A percentile compares a stretch with the other conserved stretches of the same genome.
Evolutionary conservation across 2,797 vertebrate species (phyloP).

Genomic region (Channa striata): DNA sequence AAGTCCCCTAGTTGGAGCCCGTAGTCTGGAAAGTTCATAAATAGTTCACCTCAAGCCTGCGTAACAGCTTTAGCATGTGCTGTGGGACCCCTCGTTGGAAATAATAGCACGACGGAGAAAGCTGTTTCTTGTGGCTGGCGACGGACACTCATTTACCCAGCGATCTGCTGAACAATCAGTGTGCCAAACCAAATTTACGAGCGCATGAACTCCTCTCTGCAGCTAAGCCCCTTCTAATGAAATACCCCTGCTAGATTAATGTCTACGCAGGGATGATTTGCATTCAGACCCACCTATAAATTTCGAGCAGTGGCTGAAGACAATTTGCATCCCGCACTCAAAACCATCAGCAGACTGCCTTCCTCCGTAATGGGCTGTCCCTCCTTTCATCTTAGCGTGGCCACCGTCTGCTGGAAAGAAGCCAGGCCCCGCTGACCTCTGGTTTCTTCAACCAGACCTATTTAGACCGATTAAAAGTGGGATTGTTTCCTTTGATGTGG

Average conservation of each 20-base stretch:
- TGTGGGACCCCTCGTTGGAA: conserved; percentile 58
- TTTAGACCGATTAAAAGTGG: conserved; percentile 43
- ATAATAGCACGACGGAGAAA: conserved; percentile 68
- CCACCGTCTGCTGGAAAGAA: conserved; percentile 21
- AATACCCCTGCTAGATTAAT: conserved; percentile 79
- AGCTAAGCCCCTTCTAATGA: conserved; percentile 76
- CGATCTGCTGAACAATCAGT: conserved; percentile 83
- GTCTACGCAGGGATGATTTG: conserved; percentile 78
- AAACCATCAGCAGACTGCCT: conserved; percentile 55
- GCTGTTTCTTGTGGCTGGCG: conserved; percentile 63
- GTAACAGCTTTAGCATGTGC: conserved; percentile 67
- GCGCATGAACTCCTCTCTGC: conserved; percentile 60
- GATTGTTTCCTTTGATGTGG: conserved; percentile 62
- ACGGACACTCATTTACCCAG: conserved; percentile 68
- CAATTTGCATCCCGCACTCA: conserved; percentile 63
- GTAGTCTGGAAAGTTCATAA: conserved; percentile 60
- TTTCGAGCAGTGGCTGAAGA: conserved; percentile 68
- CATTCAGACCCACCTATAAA: conserved; percentile 75
- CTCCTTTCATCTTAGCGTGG: conserved; percentile 15
- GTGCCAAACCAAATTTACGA: conserved; percentile 79
- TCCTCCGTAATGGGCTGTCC: conserved; percentile 36
- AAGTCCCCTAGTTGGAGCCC: conserved; percentile 45
- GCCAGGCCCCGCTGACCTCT: conserved; percentile 50
- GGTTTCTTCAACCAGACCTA: conserved; percentile 39
- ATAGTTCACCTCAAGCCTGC: conserved; percentile 54